Base-by-base conservation (phyloP, 2,113 vertebrate species). In the Kryptolebias marmoratus region DNA sequence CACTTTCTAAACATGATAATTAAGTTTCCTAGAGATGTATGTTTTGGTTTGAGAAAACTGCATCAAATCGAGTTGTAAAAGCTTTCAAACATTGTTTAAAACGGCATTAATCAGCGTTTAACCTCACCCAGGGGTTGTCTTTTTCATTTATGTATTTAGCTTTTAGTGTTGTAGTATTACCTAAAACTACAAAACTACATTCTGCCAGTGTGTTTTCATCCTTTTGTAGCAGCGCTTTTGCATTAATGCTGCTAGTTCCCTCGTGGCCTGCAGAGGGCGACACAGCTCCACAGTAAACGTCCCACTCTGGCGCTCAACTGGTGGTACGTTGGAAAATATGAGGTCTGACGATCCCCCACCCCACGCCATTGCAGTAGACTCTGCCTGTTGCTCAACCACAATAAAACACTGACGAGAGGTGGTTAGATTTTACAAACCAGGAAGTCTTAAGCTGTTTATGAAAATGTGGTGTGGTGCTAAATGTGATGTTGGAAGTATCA, bases 211-310 rank as follows among this genome's bases (percentile, higher is more conserved):
- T 22, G 48, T 18, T 62, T 42, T 47, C 32, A 49, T 61, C 59
- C 14, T 54, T 73, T 50, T 75, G 60, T 39, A 42, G 64, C 54
- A 47, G 55, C 31, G 54, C 45, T 16, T 1, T 47, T 6, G 10
- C 5, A 18, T 15, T 1, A 1, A 10, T 12, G 11, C 44, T 11
- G 61, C 61, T 13, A 57, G 36, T 87, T 52, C 15, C 15, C 7
- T 4, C 2, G 0, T 14, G 2, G 52, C 45, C 89, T 72, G 56
- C 16, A 88, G 87, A 79, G 82, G 91, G 91, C 77, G 76, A 53
- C 56, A n/a, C 36, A 54, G 79, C 73, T 81, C 77, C 73, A 81
- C 9, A 6, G 75, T 30, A 30, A 4, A 56, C 30, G 0, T 16
- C 36, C 30, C 18, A 0, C 30, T 30, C 47, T 27, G 9, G 45